Evolutionary conservation across 2,113 vertebrate genomes (phyloP).

Genomic region (Holacanthus passer): DNA sequence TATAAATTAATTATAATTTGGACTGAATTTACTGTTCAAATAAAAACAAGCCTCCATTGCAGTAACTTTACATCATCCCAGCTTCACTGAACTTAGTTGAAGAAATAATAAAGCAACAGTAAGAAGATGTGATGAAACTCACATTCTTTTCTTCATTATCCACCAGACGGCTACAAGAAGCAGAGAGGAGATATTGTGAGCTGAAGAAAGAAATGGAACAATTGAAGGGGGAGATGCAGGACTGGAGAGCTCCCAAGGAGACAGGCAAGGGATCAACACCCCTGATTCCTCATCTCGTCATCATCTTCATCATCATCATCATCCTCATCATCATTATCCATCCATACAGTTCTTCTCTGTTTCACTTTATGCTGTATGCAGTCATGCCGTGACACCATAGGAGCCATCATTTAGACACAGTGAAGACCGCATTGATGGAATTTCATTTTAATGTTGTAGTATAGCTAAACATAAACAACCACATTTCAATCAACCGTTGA

Average conservation of each 20-base stretch:
- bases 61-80: not conserved
- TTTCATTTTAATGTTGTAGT: not conserved
- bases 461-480: not conserved
- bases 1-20: not conserved
- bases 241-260: constrained; percentile 54
- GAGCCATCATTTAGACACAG: too few relatives aligned
- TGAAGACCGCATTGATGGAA: not conserved
- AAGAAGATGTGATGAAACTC: not conserved
- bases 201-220: constrained; percentile 75
- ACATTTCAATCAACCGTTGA: not conserved
- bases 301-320: constrained; percentile 4
- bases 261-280: constrained; percentile 66
- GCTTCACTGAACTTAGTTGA: not conserved
- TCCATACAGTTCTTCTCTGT: not conserved
- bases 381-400: not conserved
- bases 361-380: not conserved
- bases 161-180: constrained; percentile 80
- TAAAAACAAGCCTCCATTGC: not conserved
- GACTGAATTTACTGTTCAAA: not conserved
- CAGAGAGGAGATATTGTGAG: constrained; percentile 70
- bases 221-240: constrained; percentile 67
- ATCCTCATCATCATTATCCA: not conserved
- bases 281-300: not conserved
- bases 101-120: not conserved
- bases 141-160: constrained; percentile 35